These are phyloP conservation scores for Spea bombifrons DNA, from an alignment of 2,113 vertebrate genomes.

Conservation along the genomic window DNA sequence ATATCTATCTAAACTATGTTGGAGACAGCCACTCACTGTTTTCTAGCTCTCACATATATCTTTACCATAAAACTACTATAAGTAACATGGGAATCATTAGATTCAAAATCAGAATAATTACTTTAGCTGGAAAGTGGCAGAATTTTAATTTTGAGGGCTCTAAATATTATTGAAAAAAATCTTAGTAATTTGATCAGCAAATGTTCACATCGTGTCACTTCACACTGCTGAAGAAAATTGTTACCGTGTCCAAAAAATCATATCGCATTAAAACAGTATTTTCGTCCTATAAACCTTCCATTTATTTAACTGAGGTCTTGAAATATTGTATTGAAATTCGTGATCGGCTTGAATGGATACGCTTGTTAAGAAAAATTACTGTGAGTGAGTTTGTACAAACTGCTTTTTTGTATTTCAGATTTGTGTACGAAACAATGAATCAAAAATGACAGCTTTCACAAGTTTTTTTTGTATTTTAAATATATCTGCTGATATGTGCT, in stretches of 20 bases:
- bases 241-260: neutral
- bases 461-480: neutral
- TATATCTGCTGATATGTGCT: too few relatives aligned
- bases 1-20: too few relatives aligned
- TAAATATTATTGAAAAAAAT: too few relatives aligned
- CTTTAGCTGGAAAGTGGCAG: too few relatives aligned
- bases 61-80: too few relatives aligned
- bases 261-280: slow-evolving; percentile 7
- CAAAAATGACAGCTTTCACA: neutral
- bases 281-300: slow-evolving; percentile 7
- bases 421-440: slow-evolving; percentile 1
- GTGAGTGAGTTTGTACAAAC: slow-evolving; percentile 13
- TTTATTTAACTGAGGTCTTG: slow-evolving; percentile 4
- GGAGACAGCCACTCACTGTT: too few relatives aligned
- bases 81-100: too few relatives aligned
- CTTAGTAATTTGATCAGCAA: neutral
- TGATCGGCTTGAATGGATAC: slow-evolving; percentile 13
- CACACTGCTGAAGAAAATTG: neutral
- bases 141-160: too few relatives aligned
- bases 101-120: too few relatives aligned
- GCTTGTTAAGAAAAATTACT: slow-evolving; percentile 10
- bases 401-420: slow-evolving; percentile 7
- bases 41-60: too few relatives aligned
- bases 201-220: neutral
- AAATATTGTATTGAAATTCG: slow-evolving; percentile 1